Evolutionary conservation across 2,888 invertebrate species (phyloP).

Genomic region (Sympetrum striolatum): DNA sequence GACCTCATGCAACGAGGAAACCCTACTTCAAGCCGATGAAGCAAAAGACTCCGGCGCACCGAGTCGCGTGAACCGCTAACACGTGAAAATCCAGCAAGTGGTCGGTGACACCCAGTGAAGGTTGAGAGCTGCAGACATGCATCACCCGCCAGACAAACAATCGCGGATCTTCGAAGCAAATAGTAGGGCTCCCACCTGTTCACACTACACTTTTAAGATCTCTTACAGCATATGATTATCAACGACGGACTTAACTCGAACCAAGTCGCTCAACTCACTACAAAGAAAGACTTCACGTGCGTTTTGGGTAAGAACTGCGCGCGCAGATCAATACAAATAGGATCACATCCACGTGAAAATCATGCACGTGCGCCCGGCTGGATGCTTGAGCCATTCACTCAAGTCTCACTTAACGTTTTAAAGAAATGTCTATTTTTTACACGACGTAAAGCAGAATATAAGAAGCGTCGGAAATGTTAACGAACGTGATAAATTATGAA

Average conservation of each 20-base stretch:
- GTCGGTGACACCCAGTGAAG: neutral
- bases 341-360: neutral
- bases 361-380: neutral
- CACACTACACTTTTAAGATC: no score
- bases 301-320: neutral
- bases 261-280: neutral
- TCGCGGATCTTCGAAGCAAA: neutral
- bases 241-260: neutral
- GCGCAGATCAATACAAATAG: slow-evolving; percentile 27
- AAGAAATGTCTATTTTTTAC: neutral
- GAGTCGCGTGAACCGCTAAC: neutral
- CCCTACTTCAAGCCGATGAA: neutral
- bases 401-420: neutral
- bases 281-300: neutral
- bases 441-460: no score
- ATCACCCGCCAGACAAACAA: neutral
- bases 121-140: neutral
- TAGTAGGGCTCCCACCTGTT: no score
- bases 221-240: no score
- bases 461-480: no score
- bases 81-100: neutral
- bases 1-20: neutral
- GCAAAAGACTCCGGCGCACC: neutral
- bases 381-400: neutral
- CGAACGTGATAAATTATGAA: no score